Evolutionary conservation across 37 sponge, comb jelly and placozoan genomes (phyloP), one percentile per base, ranked within the genome.

Genomic region (Haliclona indistincta): DNA sequence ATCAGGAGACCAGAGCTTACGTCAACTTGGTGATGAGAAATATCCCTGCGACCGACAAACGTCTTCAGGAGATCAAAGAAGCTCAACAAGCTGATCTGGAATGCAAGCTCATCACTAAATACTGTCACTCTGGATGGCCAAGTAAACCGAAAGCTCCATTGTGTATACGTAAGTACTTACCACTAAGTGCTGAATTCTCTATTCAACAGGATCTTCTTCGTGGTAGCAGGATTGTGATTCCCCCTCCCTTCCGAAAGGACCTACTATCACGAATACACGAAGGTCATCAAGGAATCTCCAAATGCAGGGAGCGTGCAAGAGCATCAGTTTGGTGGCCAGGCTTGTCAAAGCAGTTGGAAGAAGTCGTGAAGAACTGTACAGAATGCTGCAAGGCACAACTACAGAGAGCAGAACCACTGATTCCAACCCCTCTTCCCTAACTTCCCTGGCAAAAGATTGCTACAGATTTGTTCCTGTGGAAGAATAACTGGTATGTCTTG

Each of bases 401-500:
- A n/a, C n/a, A n/a, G n/a, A n/a, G n/a, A n/a, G n/a, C n/a, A n/a
- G n/a, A n/a, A n/a, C n/a, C n/a, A n/a, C 51, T 83, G 4, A 67
- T 67, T 15, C 76, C 77, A 17, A 54, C 60, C 6, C 53, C 23
- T 28, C 26, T 74, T 55, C 85, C 85, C 22, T 19, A n/a, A 8
- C 54, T 32, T 3, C 85, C 85, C 7, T 76, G 85, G n/a, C n/a
- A n/a, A n/a, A n/a, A n/a, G n/a, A n/a, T n/a, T n/a, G n/a, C n/a
- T n/a, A n/a, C n/a, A n/a, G 85, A 84, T 54, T 66, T 84, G 39
- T 68, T 76, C 43, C 54, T 58, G 10, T 76, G 71, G 71, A 69
- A 71, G 58, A 53, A 62, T 10, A 43, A 28, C 29, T n/a, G 13
- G 4, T 76, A 71, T 43, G 66, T 84, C 38, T 42, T 76, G 25